Evolutionary conservation across 2,888 invertebrate genomes (phyloP), one percentile per base, ranked within the genome.

Genomic region (Eupelmus urozonus): DNA sequence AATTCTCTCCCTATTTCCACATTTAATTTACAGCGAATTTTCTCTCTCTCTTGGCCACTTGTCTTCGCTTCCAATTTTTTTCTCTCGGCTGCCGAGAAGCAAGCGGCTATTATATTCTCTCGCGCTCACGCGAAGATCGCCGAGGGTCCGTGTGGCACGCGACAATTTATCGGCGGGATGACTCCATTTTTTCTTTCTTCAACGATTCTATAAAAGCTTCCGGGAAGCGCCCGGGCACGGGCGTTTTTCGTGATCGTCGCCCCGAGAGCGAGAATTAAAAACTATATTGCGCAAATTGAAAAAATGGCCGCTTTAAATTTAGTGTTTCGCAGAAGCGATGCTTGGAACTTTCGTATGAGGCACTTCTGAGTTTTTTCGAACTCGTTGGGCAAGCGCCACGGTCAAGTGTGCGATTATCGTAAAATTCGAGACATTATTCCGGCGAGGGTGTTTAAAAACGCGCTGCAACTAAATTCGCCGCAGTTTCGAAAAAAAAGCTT

Each of bases 121-220:
- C 2, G 53, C 18, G 62, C 23, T 67, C 59, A 25, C 45, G 40
- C 18, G n/a, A n/a, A 42, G 5, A 23, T n/a, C 25, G 16, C 23
- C 42, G 3, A 16, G 23, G 29, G n/a, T 16, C n/a, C 13, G 13
- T 2, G 0, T 34, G 65, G 20, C 63, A 57, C 67, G 57, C 62
- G 67, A 73, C 73, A 67, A 69, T 78, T 78, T 65, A 77, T 77
- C 40, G 76, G 59, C 49, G 25, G 18, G 57, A 55, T 25, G 49
- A 57, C 49, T 42, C 23, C 29, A 16, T 62, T 55, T 67, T 62
- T 49, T n/a, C 23, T 49, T 18, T 49, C 45, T 55, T 34, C 34
- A 34, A 34, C 9, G 5, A 34, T 34, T 23, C 25, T 49, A 70
- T 63, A 49, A 76, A 77, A 71, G 65, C 71, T 77, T 77, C 76